Base-by-base conservation (phyloP, 2,113 vertebrate species). In the Bucco capensis region DNA sequence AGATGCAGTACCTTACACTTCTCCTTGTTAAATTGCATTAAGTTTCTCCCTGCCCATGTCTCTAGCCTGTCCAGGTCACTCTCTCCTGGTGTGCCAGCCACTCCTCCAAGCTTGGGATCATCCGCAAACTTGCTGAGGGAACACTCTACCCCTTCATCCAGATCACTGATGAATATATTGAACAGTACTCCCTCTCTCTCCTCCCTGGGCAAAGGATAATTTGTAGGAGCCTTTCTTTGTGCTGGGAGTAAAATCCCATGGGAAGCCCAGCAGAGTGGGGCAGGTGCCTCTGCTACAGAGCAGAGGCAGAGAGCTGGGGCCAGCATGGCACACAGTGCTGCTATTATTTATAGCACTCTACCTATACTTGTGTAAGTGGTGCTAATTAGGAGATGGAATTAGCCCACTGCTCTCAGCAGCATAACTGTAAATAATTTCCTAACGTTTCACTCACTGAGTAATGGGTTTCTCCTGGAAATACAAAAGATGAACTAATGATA, bases 371-470 rank as follows among this genome's bases (percentile, higher is more conserved):
- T 85, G 89, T 75, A 92, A 96, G 90, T 79, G 88, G 54, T 81
- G 83, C 86, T 97, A 95, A 97, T 97, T 97, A 96, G 94, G 13
- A 93, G 94, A 89, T 88, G 72, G 92, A 96, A 97, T 97, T 97
- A 96, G 90, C 94, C 90, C 61, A 69, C 93, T 95, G 95, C 93
- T 95, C 88, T 90, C 75, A 38, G 91, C 85, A 88, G 80, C 85
- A 8, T 92, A 91, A 94, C 94, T 96, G 95, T 96, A 96, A 96
- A 96, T 95, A 97, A 97, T 96, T 96, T 96, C 78, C 92, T 65
- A 40, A 72, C 77, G 72, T 83, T 91, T 95, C 90, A 40, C 69
- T 95, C 74, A 10, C 90, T 24, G 74, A 79, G 67, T 92, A 95
- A 95, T 93, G 94, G 95, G 88, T 92, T 95, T 94, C 89, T 95